These are phyloP conservation scores for Drosophila affinis DNA, from an alignment of 2,888 invertebrate species.

Conservation along the genomic window DNA sequence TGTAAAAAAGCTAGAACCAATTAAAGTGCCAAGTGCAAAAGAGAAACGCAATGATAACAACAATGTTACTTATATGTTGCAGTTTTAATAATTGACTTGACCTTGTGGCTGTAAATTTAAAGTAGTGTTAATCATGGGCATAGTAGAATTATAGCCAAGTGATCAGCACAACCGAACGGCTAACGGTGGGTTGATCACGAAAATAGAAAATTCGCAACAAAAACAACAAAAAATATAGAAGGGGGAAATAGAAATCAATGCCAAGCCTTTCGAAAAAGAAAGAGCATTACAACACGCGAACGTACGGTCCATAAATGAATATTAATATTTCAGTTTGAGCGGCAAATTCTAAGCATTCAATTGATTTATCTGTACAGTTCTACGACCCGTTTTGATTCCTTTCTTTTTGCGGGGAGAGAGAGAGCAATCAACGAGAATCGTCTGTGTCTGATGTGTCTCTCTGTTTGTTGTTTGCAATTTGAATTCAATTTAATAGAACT, in stretches of 20 bases:
- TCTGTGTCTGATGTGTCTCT: slow-evolving; percentile 7
- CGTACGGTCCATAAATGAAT: slow-evolving; percentile 27
- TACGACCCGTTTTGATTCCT: slow-evolving; percentile 36
- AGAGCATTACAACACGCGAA: slow-evolving; percentile 31
- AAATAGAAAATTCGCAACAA: slow-evolving; percentile 51
- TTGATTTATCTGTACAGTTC: slow-evolving; percentile 59
- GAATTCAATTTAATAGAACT: slow-evolving; percentile 41
- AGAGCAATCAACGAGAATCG: slow-evolving; percentile 35
- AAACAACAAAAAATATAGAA: slow-evolving; percentile 39
- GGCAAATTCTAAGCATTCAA: slow-evolving; percentile 49
- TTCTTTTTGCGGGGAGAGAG: slow-evolving; percentile 40
- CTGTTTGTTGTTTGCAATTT: slow-evolving; percentile 37
- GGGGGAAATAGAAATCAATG: slow-evolving; percentile 44
- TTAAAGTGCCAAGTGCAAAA: neutral
- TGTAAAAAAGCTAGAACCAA: slow-evolving; percentile 2
- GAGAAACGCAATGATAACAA: slow-evolving; percentile 14
- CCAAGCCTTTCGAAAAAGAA: slow-evolving; percentile 35
- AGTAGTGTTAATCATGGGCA: neutral
- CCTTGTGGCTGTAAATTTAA: neutral
- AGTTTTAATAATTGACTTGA: slow-evolving; percentile 22
- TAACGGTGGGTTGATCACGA: slow-evolving; percentile 26
- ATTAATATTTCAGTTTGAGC: slow-evolving; percentile 37
- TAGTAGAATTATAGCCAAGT: slow-evolving; percentile 7
- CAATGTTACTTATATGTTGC: slow-evolving; percentile 6
- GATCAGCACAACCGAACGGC: slow-evolving; percentile 17